Percentiles rank a stretch among this genome's conserved stretches.
Conservation (phyloP, 2,888 invertebrate genomes). For the Conchocele bisecta region DNA sequence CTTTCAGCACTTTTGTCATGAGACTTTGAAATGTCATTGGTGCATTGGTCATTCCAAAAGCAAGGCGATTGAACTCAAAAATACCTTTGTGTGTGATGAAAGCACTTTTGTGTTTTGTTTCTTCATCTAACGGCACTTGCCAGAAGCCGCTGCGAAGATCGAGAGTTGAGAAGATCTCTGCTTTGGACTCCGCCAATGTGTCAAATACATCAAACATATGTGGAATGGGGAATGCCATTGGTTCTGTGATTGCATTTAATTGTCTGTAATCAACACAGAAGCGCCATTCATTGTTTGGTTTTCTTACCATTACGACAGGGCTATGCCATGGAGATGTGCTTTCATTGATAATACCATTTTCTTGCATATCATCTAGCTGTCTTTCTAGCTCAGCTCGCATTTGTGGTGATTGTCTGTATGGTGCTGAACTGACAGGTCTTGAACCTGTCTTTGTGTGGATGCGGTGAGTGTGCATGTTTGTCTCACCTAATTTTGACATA, state of each 20-base stretch:
- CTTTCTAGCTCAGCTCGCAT: slow-evolving; percentile 15
- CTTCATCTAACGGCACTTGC: slow-evolving; percentile 29
- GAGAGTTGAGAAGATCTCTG: slow-evolving; percentile 24
- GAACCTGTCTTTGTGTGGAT: slow-evolving; percentile 27
- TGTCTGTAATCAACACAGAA: slow-evolving; percentile 28
- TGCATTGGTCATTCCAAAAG: slow-evolving; percentile 49
- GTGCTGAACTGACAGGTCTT: slow-evolving; percentile 16
- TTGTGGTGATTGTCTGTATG: slow-evolving; percentile 21
- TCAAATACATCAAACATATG: slow-evolving; percentile 38
- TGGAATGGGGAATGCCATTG: slow-evolving; percentile 29
- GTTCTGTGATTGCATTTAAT: slow-evolving; percentile 29
- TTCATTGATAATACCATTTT: slow-evolving; percentile 13
- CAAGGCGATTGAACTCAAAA: slow-evolving; percentile 42
- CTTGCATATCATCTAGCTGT: slow-evolving; percentile 14
- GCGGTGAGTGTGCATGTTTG: slow-evolving; percentile 7
- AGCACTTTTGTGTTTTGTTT: slow-evolving; percentile 37
- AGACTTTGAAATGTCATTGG: slow-evolving; percentile 42
- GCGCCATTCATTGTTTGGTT: slow-evolving; percentile 27
- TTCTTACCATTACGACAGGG: slow-evolving; percentile 30
- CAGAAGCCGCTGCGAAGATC: slow-evolving; percentile 40
- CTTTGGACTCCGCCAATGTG: slow-evolving; percentile 27
- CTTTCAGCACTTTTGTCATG: slow-evolving; percentile 30
- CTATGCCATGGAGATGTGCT: slow-evolving; percentile 12
- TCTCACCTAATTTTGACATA: slow-evolving; percentile 19
- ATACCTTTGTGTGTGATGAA: slow-evolving; percentile 42